Evolutionary conservation across 2,888 invertebrate species (phyloP).

Genomic region (Siphlonurus alternatus): DNA sequence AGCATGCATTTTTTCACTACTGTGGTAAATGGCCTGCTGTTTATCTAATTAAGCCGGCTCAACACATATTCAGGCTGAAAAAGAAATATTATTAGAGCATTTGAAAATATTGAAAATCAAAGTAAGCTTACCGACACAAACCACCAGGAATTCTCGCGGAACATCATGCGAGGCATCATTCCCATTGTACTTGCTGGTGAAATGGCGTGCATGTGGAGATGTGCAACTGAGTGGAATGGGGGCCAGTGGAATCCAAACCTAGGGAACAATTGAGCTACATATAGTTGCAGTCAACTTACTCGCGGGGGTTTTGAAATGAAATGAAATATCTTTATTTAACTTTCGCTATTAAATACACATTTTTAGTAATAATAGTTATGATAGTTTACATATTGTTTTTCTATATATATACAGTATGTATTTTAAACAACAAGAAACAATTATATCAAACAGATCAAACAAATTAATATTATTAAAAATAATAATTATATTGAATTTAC

Average conservation of each 20-base stretch:
- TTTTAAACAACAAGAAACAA: no score
- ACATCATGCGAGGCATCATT: conserved; percentile 42
- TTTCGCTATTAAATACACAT: not conserved
- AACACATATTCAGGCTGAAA: no score
- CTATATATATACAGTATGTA: no score
- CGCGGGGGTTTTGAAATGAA: not conserved
- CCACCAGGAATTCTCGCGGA: conserved; percentile 59
- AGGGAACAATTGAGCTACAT: conserved; percentile 8
- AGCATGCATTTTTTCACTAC: no score
- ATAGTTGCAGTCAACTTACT: conserved; percentile 19
- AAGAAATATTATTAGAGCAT: no score
- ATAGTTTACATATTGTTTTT: not conserved
- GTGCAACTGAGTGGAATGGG: conserved; percentile 65
- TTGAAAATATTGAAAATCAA: no score
- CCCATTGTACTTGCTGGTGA: conserved; percentile 61
- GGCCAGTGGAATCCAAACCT: conserved; percentile 80
- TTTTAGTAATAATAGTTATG: not conserved
- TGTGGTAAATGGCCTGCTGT: no score
- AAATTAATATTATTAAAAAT: no score
- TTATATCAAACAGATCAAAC: no score
- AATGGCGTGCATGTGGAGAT: conserved; percentile 76
- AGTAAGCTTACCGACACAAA: conserved; percentile 66
- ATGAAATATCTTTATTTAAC: not conserved
- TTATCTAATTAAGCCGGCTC: no score
- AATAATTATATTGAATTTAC: no score